phyloP scores from a whole-genome alignment of 2,113 vertebrate species.

The Podilymbus podiceps region DNA sequence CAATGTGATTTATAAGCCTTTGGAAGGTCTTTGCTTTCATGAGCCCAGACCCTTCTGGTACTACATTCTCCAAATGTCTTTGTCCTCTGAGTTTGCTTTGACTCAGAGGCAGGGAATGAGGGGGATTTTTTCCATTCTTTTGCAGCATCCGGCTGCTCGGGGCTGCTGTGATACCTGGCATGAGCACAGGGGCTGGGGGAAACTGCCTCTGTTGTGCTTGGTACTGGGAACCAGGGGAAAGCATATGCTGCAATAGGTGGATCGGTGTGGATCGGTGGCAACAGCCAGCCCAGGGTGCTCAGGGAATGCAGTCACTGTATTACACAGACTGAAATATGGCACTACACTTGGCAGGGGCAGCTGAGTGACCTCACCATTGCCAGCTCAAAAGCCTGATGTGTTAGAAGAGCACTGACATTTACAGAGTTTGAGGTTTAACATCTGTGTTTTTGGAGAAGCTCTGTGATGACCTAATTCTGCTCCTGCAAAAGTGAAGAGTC shows the following conservation, averaged over 20 bases:
- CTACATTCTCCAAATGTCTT: not conserved
- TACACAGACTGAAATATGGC: not conserved
- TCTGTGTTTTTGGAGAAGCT: not conserved
- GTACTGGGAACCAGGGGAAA: not conserved
- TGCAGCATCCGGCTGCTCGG: not conserved
- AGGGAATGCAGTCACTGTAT: too few species aligned
- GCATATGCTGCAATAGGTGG: not conserved
- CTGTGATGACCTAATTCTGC: not conserved
- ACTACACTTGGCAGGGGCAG: not conserved
- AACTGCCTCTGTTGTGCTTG: not conserved
- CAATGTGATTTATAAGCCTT: not conserved
- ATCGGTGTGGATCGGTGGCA: fast-evolving
- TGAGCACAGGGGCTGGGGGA: not conserved
- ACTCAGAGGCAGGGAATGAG: not conserved
- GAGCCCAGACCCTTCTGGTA: not conserved
- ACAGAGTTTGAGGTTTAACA: not conserved
- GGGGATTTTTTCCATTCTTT: not conserved
- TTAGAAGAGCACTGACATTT: not conserved
- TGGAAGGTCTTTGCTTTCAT: not conserved
- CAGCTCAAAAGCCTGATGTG: not conserved
- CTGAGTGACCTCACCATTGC: not conserved
- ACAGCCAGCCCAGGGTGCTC: not conserved
- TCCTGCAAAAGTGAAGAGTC: not conserved
- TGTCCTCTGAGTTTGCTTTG: not conserved
- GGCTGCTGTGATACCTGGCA: conserved; percentile 1